Evolutionary conservation across 2,797 vertebrate genomes (phyloP).

Genomic region (Alcedo quadribrachys): DNA sequence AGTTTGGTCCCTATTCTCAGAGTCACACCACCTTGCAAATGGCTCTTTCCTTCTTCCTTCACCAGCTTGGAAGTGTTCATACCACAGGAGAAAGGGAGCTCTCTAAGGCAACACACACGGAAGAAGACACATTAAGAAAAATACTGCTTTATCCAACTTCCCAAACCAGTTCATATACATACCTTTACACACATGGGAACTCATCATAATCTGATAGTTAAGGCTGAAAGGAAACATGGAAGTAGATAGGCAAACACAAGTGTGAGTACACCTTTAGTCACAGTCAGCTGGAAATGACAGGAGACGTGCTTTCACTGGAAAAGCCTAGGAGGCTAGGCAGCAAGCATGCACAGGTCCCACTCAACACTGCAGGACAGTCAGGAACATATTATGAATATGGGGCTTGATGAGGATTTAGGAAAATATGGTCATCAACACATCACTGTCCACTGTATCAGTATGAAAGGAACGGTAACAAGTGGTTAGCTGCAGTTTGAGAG

Average conservation of each 20-base stretch:
- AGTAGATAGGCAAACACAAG: not conserved
- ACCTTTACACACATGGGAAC: not conserved
- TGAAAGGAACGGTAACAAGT: not conserved
- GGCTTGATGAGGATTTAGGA: not conserved
- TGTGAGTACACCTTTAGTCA: not conserved
- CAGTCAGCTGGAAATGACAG: not conserved
- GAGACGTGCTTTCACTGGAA: not conserved
- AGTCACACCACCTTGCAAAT: not conserved
- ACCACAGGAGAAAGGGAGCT: not conserved
- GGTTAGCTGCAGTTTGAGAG: not conserved
- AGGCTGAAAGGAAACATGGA: not conserved
- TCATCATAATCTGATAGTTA: not conserved
- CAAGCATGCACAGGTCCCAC: not conserved
- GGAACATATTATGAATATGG: not conserved
- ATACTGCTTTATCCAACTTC: fast-evolving
- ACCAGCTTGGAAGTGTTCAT: not conserved
- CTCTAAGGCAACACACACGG: fast-evolving
- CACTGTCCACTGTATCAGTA: not conserved
- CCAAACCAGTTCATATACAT: not conserved
- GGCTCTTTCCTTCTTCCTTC: not conserved
- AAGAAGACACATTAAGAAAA: not conserved
- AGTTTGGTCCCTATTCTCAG: not conserved
- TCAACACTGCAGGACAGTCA: not conserved
- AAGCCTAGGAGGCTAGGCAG: not conserved
- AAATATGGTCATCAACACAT: not conserved